Conservation (phyloP, 2,113 vertebrate species). For the Noturus placidus region DNA sequence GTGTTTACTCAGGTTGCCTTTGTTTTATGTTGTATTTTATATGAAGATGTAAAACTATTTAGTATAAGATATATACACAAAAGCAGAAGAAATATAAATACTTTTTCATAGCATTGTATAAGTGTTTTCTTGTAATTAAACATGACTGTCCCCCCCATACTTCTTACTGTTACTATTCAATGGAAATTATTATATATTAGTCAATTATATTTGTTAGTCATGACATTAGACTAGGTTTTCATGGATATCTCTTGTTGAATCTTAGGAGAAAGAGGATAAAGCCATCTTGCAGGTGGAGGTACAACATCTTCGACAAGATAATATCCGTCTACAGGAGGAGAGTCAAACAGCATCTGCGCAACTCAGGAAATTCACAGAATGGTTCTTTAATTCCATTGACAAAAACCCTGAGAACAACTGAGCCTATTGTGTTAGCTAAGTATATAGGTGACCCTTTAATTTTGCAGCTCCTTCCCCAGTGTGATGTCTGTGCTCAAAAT, state of each 20-base stretch:
- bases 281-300: slow-evolving; percentile 93
- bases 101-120: no score
- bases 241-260: not conserved
- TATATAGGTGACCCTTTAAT: not conserved
- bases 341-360: slow-evolving; percentile 91
- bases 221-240: not conserved
- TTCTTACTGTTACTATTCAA: not conserved
- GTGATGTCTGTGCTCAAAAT: slow-evolving; percentile 1
- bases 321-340: slow-evolving; percentile 94
- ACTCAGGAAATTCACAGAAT: slow-evolving; percentile 94
- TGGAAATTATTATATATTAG: not conserved
- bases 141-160: no score
- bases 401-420: slow-evolving; percentile 78
- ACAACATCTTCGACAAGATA: slow-evolving; percentile 91
- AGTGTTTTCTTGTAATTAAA: no score
- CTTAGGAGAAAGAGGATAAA: slow-evolving; percentile 96
- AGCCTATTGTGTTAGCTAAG: not conserved
- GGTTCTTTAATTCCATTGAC: slow-evolving; percentile 94
- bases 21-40: no score
- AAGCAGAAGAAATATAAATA: no score
- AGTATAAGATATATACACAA: no score
- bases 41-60: no score
- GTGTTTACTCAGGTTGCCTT: no score
- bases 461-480: not conserved
- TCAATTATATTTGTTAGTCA: not conserved